Conservation (phyloP, 2,888 invertebrate genomes). For the Thereva unica region DNA sequence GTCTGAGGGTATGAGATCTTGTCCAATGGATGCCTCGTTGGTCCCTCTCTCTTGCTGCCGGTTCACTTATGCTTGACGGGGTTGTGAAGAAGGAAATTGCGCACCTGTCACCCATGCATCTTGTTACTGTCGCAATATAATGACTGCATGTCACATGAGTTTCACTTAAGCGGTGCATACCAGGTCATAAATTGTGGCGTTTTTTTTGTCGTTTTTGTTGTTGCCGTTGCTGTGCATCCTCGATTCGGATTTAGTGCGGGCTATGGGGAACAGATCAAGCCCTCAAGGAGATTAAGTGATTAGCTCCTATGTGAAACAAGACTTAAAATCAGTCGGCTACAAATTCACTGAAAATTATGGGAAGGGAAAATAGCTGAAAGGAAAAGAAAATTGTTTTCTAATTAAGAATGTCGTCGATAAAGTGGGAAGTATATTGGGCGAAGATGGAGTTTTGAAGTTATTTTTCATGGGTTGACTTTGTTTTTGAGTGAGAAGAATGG, state of each 20-base stretch:
- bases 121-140: constrained; percentile 29
- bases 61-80: constrained; percentile 13
- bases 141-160: constrained; percentile 21
- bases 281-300: constrained; percentile 38
- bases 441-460: too few species aligned
- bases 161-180: constrained; percentile 24
- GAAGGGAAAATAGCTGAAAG: too few species aligned
- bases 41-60: background rate
- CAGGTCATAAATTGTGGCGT: constrained; percentile 7
- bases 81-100: constrained; percentile 27
- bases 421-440: too few species aligned
- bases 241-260: constrained; percentile 21
- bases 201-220: too few species aligned
- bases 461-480: too few species aligned
- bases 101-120: constrained; percentile 36
- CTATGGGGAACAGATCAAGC: constrained; percentile 27
- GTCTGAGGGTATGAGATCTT: constrained; percentile 6
- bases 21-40: background rate
- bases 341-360: too few species aligned
- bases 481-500: too few species aligned
- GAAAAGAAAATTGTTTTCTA: too few species aligned
- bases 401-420: too few species aligned
- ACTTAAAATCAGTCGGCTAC: constrained; percentile 8
- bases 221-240: too few species aligned
- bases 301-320: constrained; percentile 21